A percentile compares a stretch with the other conserved stretches of the same genome.
phyloP scores from a whole-genome alignment of 2,888 invertebrate genomes.

The Mesoligia furuncula region DNA sequence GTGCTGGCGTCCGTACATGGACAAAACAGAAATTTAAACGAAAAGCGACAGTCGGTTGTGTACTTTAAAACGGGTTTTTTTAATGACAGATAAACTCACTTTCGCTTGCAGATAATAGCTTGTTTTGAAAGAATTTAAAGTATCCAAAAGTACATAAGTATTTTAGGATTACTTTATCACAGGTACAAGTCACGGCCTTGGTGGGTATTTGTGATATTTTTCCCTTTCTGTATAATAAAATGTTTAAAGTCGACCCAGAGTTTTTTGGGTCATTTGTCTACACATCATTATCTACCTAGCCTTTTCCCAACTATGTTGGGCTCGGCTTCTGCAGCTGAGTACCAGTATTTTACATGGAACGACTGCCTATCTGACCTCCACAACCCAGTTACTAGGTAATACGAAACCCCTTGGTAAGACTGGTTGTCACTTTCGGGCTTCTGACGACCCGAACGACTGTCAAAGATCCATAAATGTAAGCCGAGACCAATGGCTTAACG shows the following conservation, averaged over 20 bases:
- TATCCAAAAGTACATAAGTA: slow-evolving; percentile 3
- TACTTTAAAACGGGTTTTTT: slow-evolving; percentile 13
- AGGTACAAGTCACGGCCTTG: slow-evolving; percentile 30
- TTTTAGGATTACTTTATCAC: slow-evolving; percentile 31
- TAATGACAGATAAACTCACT: slow-evolving; percentile 15
- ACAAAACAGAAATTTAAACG: not conserved
- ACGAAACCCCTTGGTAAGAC: too few relatives aligned
- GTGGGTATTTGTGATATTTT: slow-evolving; percentile 25
- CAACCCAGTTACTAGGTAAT: too few relatives aligned
- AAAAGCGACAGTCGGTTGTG: not conserved
- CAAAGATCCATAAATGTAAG: too few relatives aligned
- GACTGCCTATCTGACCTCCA: too few relatives aligned
- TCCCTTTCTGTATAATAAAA: slow-evolving; percentile 34
- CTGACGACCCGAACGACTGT: too few relatives aligned
- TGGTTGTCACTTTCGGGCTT: too few relatives aligned
- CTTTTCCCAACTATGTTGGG: too few relatives aligned
- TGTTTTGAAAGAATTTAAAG: not conserved
- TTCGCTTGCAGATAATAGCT: slow-evolving; percentile 21
- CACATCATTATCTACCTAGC: not conserved
- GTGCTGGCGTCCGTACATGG: too few relatives aligned
- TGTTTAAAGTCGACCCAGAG: not conserved
- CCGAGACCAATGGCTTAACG: too few relatives aligned
- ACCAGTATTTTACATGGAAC: too few relatives aligned
- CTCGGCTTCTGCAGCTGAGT: too few relatives aligned
- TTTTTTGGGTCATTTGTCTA: not conserved